phyloP scores from a whole-genome alignment of 1,140 invertebrate genomes.

The Temnothorax nylanderi region DNA sequence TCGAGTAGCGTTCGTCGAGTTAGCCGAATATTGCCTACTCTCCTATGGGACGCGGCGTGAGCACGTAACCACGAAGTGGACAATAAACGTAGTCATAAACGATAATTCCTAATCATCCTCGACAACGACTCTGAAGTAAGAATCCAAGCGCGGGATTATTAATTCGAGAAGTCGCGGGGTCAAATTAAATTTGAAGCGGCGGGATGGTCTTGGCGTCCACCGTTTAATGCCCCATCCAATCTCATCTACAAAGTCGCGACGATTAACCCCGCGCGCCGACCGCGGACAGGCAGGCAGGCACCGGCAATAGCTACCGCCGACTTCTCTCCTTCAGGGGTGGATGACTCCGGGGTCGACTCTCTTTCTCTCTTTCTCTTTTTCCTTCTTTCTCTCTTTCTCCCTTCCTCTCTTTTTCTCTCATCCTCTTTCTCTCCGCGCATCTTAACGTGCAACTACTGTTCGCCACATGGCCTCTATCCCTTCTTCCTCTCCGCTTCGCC shows the following conservation, averaged over 20 bases:
- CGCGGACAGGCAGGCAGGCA: slow-evolving; percentile 45
- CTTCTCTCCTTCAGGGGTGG: slow-evolving; percentile 73
- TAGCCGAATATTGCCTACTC: slow-evolving; percentile 16
- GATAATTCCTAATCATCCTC: slow-evolving; percentile 54
- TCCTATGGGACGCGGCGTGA: not conserved
- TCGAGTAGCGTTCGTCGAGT: not conserved
- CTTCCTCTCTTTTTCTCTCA: slow-evolving; percentile 6
- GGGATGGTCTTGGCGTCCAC: slow-evolving; percentile 64
- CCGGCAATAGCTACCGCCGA: slow-evolving; percentile 68
- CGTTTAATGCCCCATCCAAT: slow-evolving; percentile 74
- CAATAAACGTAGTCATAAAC: slow-evolving; percentile 52
- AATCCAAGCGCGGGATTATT: slow-evolving; percentile 60
- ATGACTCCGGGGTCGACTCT: slow-evolving; percentile 70
- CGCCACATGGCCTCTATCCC: slow-evolving; percentile 71
- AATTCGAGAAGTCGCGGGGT: slow-evolving; percentile 59
- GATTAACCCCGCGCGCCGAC: slow-evolving; percentile 70
- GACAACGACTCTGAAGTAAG: slow-evolving; percentile 33
- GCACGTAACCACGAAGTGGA: slow-evolving; percentile 32
- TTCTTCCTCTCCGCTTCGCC: slow-evolving; percentile 48
- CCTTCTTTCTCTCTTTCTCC: not conserved
- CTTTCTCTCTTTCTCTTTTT: not conserved
- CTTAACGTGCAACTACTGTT: slow-evolving; percentile 72
- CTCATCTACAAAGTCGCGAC: slow-evolving; percentile 70
- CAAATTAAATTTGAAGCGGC: slow-evolving; percentile 63
- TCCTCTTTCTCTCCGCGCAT: slow-evolving; percentile 56